Percentiles rank a stretch among this genome's conserved stretches.
phyloP scores from a whole-genome alignment of 2,113 vertebrate species.

The Siniperca chuatsi region DNA sequence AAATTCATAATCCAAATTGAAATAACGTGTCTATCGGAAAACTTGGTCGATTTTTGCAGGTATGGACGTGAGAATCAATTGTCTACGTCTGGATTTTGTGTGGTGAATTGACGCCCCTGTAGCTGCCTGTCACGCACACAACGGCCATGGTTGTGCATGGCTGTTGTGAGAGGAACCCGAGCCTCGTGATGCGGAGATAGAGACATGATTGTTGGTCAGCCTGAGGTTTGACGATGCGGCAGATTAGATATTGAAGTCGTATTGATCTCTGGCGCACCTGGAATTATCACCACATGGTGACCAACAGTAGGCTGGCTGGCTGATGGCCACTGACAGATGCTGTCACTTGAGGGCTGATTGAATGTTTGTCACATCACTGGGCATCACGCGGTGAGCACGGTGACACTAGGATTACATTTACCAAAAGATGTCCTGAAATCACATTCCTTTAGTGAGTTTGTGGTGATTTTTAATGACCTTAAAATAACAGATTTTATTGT shows the following conservation, averaged over 20 bases:
- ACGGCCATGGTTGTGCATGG: not conserved
- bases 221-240: slow-evolving; percentile 42
- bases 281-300: slow-evolving; percentile 38
- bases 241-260: slow-evolving; percentile 43
- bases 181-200: slow-evolving; percentile 17
- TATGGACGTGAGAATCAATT: not conserved
- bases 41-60: not conserved
- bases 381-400: not conserved
- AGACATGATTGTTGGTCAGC: not conserved
- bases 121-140: slow-evolving; percentile 18
- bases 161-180: not conserved
- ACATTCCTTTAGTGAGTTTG: not conserved
- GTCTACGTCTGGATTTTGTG: not conserved
- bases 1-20: not conserved
- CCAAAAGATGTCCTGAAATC: not conserved
- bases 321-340: slow-evolving; percentile 17
- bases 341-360: not conserved
- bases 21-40: not conserved
- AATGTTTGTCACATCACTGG: slow-evolving; percentile 14
- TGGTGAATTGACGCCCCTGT: slow-evolving; percentile 13
- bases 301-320: not conserved
- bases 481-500: not conserved
- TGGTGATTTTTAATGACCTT: not conserved
- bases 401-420: not conserved
- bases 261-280: slow-evolving; percentile 51